phyloP scores from a whole-genome alignment of 30 jellyfish, hydroid and myxozoan species.

The Clytia hemisphaerica region DNA sequence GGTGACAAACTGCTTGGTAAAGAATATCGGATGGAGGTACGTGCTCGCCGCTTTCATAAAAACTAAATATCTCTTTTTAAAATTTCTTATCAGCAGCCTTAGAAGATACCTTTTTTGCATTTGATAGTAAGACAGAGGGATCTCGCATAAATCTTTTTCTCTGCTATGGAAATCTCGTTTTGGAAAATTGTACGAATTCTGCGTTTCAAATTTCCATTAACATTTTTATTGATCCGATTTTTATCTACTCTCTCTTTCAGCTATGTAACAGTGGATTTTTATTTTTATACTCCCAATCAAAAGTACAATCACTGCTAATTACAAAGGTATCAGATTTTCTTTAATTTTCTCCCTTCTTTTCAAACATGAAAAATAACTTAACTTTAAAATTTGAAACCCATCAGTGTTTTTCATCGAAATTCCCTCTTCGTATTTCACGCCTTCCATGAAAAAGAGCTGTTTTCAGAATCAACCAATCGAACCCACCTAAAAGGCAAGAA shows the following conservation, averaged over 20 bases:
- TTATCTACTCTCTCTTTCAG: slow-evolving; percentile 4
- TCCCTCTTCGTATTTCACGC: no score
- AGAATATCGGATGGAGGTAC: slow-evolving; percentile 66
- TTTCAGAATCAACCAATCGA: no score
- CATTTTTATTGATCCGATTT: neutral
- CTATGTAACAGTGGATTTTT: slow-evolving; percentile 32
- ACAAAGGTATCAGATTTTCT: slow-evolving; percentile 3
- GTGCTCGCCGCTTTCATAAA: neutral
- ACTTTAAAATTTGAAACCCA: no score
- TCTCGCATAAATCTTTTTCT: no score
- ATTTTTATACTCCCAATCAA: slow-evolving; percentile 29
- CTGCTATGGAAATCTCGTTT: neutral
- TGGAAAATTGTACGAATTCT: slow-evolving; percentile 5
- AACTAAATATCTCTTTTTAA: no score
- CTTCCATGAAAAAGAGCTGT: neutral
- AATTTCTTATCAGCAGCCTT: no score
- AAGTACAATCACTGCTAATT: slow-evolving; percentile 4
- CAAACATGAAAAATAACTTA: no score
- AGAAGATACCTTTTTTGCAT: no score
- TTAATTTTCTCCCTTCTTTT: no score
- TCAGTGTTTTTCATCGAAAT: no score
- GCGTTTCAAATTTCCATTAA: neutral
- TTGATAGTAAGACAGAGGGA: no score
- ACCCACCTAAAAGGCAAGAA: no score
- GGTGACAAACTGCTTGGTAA: slow-evolving; percentile 40